phyloP scores from a whole-genome alignment of 2,113 vertebrate genomes.

The Athene cunicularia region DNA sequence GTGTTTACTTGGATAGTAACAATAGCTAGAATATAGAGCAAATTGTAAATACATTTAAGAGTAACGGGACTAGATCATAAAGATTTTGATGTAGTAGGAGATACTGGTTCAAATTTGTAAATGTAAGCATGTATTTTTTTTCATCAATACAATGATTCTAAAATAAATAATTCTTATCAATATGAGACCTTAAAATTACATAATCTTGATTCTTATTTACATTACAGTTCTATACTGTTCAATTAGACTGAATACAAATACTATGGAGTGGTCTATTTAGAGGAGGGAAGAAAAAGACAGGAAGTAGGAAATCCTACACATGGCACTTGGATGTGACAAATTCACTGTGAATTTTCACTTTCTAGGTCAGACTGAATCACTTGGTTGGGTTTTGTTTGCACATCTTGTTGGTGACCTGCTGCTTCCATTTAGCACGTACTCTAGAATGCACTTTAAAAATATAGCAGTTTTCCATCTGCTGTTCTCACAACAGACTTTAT shows the following conservation, averaged over 20 bases:
- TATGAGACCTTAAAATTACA: neutral
- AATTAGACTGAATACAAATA: neutral
- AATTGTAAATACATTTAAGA: neutral
- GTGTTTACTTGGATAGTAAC: neutral
- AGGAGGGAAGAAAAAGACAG: neutral
- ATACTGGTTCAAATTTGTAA: neutral
- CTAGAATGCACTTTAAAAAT: neutral
- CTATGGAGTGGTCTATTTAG: neutral
- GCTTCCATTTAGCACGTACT: conserved; percentile 18
- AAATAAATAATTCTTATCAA: neutral
- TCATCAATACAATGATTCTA: neutral
- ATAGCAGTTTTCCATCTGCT: neutral
- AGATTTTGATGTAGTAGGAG: neutral
- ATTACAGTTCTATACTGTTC: neutral
- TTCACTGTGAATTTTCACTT: neutral
- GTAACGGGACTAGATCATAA: neutral
- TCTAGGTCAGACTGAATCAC: conserved; percentile 8
- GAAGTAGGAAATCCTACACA: neutral
- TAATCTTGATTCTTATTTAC: neutral
- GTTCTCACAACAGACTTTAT: neutral
- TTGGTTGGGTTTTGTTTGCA: conserved; percentile 31
- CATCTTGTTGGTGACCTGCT: conserved; percentile 18
- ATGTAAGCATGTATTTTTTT: neutral
- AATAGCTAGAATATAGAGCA: neutral
- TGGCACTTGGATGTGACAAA: neutral